These are phyloP conservation scores for Danio rerio DNA, from an alignment of 2,113 vertebrate genomes.

Conservation along the genomic window GRCz12tu NC_133194.1:6473501-6474000, in stretches of 20 bases:
- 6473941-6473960: slow-evolving; percentile 27
- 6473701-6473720: slow-evolving; percentile 46
- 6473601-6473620: not conserved
- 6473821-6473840: not conserved
- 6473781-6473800: slow-evolving; percentile 3
- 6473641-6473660: slow-evolving; percentile 4
- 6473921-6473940: slow-evolving; percentile 24
- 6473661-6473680: slow-evolving; percentile 38
- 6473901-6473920: slow-evolving; percentile 21
- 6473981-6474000: not conserved
- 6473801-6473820: not conserved
- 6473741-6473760: not conserved
- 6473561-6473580: slow-evolving; percentile 26
- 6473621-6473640: not conserved
- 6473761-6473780: not conserved
- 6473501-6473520: not conserved
- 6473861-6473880: not conserved
- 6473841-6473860: not conserved
- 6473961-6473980: slow-evolving; percentile 15
- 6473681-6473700: slow-evolving; percentile 24
- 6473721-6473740: not conserved
- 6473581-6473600: slow-evolving; percentile 22
- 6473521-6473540: not conserved
- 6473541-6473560: not conserved
- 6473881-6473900: not conserved